These are phyloP conservation scores for Zeus faber DNA, from an alignment of 2,113 vertebrate species.

Conservation along the genomic window DNA sequence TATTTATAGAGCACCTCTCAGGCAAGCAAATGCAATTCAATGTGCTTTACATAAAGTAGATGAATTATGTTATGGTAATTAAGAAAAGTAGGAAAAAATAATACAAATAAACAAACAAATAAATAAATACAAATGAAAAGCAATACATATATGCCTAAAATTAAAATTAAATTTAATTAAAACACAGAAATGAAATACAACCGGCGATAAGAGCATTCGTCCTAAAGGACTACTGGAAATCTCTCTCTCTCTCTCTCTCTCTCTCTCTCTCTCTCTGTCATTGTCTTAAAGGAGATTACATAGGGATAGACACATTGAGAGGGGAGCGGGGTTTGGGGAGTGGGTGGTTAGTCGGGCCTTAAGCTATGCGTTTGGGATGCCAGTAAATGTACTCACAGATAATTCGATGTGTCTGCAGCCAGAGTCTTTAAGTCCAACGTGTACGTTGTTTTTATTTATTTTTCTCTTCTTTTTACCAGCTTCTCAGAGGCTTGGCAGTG, in stretches of 20 bases:
- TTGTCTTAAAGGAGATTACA: conserved; percentile 62
- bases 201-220: too few relatives aligned
- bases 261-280: conserved; percentile 26
- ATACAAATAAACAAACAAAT: too few relatives aligned
- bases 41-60: too few relatives aligned
- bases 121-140: too few relatives aligned
- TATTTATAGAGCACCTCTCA: too few relatives aligned
- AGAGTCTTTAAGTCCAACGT: conserved; percentile 73
- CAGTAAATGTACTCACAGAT: conserved; percentile 76
- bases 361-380: conserved; percentile 61
- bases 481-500: conserved; percentile 78
- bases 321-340: conserved; percentile 29
- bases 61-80: too few relatives aligned
- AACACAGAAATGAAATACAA: too few relatives aligned
- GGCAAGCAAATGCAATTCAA: too few relatives aligned
- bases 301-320: conserved; percentile 40
- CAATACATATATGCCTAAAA: too few relatives aligned
- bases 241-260: conserved; percentile 21
- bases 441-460: background rate
- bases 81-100: too few relatives aligned
- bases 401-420: conserved; percentile 72
- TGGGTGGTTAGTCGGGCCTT: conserved; percentile 26
- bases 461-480: conserved; percentile 71
- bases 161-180: too few relatives aligned
- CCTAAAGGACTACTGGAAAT: too few relatives aligned